Evolutionary conservation across 1,140 invertebrate species (phyloP).

Genomic region (Radopholus similis): DNA sequence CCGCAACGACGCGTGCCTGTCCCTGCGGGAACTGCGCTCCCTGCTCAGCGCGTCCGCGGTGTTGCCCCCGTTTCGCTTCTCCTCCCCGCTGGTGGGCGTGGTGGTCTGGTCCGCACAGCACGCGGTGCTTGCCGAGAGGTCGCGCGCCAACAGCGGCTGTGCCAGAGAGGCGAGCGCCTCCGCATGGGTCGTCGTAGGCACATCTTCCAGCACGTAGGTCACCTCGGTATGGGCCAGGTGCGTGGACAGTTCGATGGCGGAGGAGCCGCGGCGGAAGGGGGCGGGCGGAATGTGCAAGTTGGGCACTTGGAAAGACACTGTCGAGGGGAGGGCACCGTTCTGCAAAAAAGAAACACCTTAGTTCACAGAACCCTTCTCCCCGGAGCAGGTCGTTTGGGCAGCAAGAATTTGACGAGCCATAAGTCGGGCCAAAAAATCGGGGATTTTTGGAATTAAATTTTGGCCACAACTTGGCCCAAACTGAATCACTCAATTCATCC

Average conservation of each 20-base stretch:
- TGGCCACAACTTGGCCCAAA: too few relatives aligned
- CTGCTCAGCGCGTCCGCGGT: slow-evolving; percentile 41
- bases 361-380: too few relatives aligned
- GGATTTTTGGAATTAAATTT: too few relatives aligned
- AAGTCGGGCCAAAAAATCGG: too few relatives aligned
- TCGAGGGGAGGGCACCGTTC: neutral
- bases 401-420: too few relatives aligned
- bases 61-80: slow-evolving; percentile 25
- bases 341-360: neutral
- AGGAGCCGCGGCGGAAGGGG: neutral
- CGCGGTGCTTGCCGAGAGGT: neutral
- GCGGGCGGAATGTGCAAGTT: neutral
- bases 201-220: neutral
- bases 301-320: neutral
- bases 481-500: too few relatives aligned
- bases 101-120: too few relatives aligned
- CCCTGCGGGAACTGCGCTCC: slow-evolving; percentile 42
- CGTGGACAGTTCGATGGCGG: neutral
- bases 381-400: too few relatives aligned
- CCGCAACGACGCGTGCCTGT: slow-evolving; percentile 44
- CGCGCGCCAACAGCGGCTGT: neutral
- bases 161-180: too few relatives aligned
- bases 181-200: neutral
- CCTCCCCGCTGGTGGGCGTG: neutral
- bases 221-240: neutral